Evolutionary conservation across 2,113 vertebrate genomes (phyloP).

Genomic region (Takifugu bimaculatus): DNA sequence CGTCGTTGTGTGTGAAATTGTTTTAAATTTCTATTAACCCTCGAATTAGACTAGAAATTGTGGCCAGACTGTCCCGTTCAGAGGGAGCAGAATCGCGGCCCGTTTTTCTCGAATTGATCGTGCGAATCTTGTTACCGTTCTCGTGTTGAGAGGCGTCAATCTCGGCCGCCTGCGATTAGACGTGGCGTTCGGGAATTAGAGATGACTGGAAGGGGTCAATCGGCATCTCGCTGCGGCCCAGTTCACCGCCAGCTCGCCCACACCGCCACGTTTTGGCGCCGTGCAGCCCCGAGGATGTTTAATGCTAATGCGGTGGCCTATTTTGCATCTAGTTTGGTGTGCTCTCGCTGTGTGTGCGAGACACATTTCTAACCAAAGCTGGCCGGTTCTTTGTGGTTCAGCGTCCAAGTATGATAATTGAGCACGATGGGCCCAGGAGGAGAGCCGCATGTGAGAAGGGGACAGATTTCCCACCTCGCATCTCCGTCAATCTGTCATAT

Average conservation of each 20-base stretch:
- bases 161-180: slow-evolving; percentile 17
- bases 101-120: neutral
- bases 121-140: slow-evolving; percentile 5
- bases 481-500: slow-evolving; percentile 43
- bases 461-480: slow-evolving; percentile 36
- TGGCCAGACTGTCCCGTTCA: neutral
- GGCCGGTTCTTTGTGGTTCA: slow-evolving; percentile 23
- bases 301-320: slow-evolving; percentile 44
- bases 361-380: slow-evolving; percentile 32
- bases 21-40: slow-evolving; percentile 52
- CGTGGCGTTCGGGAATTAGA: slow-evolving; percentile 11
- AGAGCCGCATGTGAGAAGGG: slow-evolving; percentile 25
- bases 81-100: neutral
- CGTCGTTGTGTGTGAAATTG: slow-evolving; percentile 58
- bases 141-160: neutral
- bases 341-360: slow-evolving; percentile 38
- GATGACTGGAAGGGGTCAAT: slow-evolving; percentile 12
- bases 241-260: slow-evolving; percentile 1
- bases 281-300: slow-evolving; percentile 24
- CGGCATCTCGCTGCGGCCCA: neutral
- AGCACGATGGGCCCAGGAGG: slow-evolving; percentile 10
- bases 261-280: slow-evolving; percentile 2
- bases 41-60: slow-evolving; percentile 10
- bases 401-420: slow-evolving; percentile 51
- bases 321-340: slow-evolving; percentile 54